Base-by-base conservation (phyloP, 2,113 vertebrate genomes). In the Baryphthengus martii region DNA sequence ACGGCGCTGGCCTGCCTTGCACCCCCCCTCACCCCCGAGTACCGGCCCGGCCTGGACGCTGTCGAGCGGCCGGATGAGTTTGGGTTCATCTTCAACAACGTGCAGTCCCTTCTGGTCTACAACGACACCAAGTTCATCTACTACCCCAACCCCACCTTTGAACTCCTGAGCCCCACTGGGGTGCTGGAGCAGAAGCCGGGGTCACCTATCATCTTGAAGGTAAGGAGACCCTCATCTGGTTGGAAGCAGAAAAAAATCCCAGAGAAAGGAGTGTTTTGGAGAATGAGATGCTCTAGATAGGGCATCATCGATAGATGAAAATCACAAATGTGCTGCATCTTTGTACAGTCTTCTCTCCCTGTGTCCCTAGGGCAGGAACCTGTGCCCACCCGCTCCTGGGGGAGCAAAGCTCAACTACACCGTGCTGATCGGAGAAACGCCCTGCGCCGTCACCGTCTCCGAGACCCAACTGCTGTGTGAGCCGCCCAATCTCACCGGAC, bases 381-480 rank as follows among this genome's bases (percentile, higher is more conserved):
- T 99, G 98, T 99, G 99, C 83, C 99, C 99, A 7, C 99, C 99
- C 0, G 98, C 99, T 19, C 96, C 99, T 1, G 99, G 99, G 88
- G 99, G 99, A 70, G 99, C 98, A 56, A 99, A 99, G 97, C 98
- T 99, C 73, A 99, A 99, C 98, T 99, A 99, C 98, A 99, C 99
- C 0, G 99, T 99, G 87, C 97, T 99, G 96, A 98, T 99, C 2
- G 99, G 99, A 50, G 99, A 99, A 70, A 99, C 98, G 1, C 98
- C 99, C 13, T 99, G 99, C 17, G 97, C 99, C 0, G 98, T 99
- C 96, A 99, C 99, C 0, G 98, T 99, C 92, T 99, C 99, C 0
- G 99, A 99, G 98, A 99, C 98, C 0, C 99, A 99, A 95, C 98
- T 99, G 93, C 98, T 99, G 39, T 99, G 99, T 3, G 99, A 99